phyloP scores from a whole-genome alignment of 1,140 invertebrate species.

The Phthorimaea operculella region DNA sequence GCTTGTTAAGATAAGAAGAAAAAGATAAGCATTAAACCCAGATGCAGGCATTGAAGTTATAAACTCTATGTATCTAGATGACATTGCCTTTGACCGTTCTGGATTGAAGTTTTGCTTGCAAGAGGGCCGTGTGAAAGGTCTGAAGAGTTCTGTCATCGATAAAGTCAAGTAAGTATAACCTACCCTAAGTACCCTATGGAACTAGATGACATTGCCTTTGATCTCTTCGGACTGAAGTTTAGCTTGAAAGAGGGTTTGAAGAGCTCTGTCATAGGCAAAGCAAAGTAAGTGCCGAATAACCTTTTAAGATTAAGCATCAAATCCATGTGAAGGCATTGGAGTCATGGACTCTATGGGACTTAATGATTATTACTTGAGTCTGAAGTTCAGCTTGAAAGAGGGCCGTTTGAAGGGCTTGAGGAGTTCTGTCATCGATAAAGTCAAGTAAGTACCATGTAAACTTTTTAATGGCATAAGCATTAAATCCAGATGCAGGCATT shows the following conservation, averaged over 20 bases:
- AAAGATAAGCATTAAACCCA: no score
- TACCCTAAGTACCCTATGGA: conserved; percentile 27
- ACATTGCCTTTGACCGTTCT: conserved; percentile 30
- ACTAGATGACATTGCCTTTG: conserved; percentile 28
- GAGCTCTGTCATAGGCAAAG: conserved; percentile 21
- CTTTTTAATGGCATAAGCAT: no score
- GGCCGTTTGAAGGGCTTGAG: conserved; percentile 33
- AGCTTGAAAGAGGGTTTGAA: conserved; percentile 32
- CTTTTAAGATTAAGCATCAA: no score
- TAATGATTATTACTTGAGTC: conserved; percentile 30
- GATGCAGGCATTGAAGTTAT: conserved; percentile 30
- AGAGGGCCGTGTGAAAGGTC: conserved; percentile 28
- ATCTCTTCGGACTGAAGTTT: conserved; percentile 34
- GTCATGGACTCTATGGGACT: conserved; percentile 30
- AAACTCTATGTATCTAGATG: conserved; percentile 27
- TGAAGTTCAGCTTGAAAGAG: conserved; percentile 20
- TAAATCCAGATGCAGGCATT: conserved; percentile 29
- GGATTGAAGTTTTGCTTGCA: conserved; percentile 30
- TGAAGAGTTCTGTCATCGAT: conserved; percentile 27
- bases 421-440: no score
- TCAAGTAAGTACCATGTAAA: no score
- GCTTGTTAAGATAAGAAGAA: no score
- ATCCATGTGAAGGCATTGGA: conserved; percentile 27
- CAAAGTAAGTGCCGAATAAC: conserved; percentile 39
- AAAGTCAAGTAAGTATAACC: conserved; percentile 35